Base-by-base conservation (phyloP, 1,140 invertebrate species). In the Leptestheria dahalacensis region DNA sequence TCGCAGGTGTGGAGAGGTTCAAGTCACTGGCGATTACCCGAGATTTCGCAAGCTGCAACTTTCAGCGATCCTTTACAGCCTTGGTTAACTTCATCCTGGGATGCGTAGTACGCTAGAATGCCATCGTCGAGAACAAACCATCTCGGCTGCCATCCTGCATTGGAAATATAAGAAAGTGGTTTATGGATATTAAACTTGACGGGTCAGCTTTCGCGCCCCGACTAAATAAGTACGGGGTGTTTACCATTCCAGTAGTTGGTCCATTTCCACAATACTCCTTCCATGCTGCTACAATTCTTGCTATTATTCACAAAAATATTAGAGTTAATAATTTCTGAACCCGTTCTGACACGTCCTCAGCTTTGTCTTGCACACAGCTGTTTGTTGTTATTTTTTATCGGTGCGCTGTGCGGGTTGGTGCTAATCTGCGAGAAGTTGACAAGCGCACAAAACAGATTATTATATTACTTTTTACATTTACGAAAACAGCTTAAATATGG, bases 61-160 rank as follows among this genome's bases (percentile, higher is more conserved):
- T 85, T 87, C 55, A 88, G 78, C 41, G 85, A 88, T 12, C 86
- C 86, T 75, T 88, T 88, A 70, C 85, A 88, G 3, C 86, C 86
- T 74, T 86, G 83, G 68, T 78, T 82, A 2, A 86, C 84, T 75
- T 88, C 85, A 64, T 88, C 85, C 68, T 85, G 79, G 3, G 85
- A 86, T 70, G 85, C 84, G 69, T 88, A 89, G 70, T 89, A 89
- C 1, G 84, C 84, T 65, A 88, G 68, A 52, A 86, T 78, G 33
- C 85, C 85, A 74, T 87, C 81, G 65, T 87, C 83, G 64, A 88
- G 73, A 49, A 88, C 77, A 76, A 89, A 89, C 85, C 85, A 89
- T 68, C 86, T 76, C 21, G 85, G 86, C 72, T 89, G 86, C 86
- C 86, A 89, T 61, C 85, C 86, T 87, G 68, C 10, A 73, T 69